A percentile compares a stretch with the other conserved stretches of the same genome.
Conservation (phyloP, 2,113 vertebrate genomes). For the Syrmaticus mikado region DNA sequence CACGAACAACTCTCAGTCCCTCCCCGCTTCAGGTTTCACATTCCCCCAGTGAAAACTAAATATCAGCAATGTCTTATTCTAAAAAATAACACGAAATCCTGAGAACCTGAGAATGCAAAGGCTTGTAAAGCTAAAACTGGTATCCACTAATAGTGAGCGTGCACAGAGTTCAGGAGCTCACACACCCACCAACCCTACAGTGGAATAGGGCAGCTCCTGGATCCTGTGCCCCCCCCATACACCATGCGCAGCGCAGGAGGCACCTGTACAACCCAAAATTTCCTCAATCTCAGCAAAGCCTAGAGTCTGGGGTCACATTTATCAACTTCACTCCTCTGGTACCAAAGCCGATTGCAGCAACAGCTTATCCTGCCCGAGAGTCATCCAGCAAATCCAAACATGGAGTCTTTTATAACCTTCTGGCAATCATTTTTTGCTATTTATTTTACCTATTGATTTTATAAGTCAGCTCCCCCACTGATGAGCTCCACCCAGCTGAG, state of each 20-base stretch:
- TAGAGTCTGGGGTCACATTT: neutral
- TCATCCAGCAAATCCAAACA: neutral
- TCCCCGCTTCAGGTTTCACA: neutral
- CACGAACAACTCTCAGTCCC: neutral
- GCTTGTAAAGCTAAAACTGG: neutral
- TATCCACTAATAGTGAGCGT: neutral
- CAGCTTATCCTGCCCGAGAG: neutral
- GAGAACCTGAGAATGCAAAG: fast-evolving
- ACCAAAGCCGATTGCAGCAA: neutral
- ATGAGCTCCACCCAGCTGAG: neutral
- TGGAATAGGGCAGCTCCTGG: neutral
- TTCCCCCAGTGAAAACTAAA: neutral
- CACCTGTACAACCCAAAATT: neutral
- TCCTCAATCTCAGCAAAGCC: neutral
- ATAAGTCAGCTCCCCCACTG: neutral
- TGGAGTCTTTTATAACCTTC: conserved; percentile 4
- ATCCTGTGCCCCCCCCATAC: neutral
- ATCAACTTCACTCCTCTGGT: neutral
- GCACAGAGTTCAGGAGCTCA: neutral
- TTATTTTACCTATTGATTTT: conserved; percentile 8
- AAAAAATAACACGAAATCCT: neutral
- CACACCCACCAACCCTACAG: neutral
- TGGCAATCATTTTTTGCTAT: neutral
- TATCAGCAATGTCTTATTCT: neutral
- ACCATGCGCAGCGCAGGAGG: neutral